A percentile compares a stretch with the other conserved stretches of the same genome.
phyloP scores from a whole-genome alignment of 2,888 invertebrate species.

The Archips xylosteana region DNA sequence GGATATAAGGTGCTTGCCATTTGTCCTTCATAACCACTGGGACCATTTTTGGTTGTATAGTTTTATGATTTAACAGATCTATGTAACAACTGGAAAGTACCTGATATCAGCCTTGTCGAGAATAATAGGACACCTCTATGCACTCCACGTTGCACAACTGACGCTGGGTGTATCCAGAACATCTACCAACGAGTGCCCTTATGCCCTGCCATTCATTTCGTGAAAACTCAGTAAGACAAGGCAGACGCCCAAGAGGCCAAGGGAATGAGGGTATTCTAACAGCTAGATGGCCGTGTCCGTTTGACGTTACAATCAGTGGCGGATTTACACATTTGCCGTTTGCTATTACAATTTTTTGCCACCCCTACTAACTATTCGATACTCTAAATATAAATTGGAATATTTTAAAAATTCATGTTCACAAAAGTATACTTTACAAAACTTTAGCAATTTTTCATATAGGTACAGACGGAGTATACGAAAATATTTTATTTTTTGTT shows the following conservation, averaged over 20 bases:
- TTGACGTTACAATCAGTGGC: too few relatives aligned
- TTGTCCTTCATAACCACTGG: not conserved
- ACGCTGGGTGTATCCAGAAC: not conserved
- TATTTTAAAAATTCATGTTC: too few relatives aligned
- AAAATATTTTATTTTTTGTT: too few relatives aligned
- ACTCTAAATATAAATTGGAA: too few relatives aligned
- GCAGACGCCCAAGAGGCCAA: not conserved
- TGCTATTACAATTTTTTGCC: too few relatives aligned
- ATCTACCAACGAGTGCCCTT: not conserved
- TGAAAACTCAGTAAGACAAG: not conserved
- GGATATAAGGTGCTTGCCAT: not conserved
- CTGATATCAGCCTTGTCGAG: conserved; percentile 17
- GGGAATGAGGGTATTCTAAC: too few relatives aligned
- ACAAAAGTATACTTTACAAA: too few relatives aligned
- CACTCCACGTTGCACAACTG: not conserved
- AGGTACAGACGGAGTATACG: too few relatives aligned
- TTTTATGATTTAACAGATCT: not conserved
- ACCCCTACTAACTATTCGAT: too few relatives aligned
- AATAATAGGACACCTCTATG: conserved; percentile 13
- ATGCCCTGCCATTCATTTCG: not conserved
- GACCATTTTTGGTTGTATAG: not conserved
- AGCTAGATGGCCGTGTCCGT: too few relatives aligned
- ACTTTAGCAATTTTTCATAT: too few relatives aligned
- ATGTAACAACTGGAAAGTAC: not conserved
- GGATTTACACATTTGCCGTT: too few relatives aligned